phyloP scores from a whole-genome alignment of 1,140 invertebrate genomes.

The Eufriesea mexicana region DNA sequence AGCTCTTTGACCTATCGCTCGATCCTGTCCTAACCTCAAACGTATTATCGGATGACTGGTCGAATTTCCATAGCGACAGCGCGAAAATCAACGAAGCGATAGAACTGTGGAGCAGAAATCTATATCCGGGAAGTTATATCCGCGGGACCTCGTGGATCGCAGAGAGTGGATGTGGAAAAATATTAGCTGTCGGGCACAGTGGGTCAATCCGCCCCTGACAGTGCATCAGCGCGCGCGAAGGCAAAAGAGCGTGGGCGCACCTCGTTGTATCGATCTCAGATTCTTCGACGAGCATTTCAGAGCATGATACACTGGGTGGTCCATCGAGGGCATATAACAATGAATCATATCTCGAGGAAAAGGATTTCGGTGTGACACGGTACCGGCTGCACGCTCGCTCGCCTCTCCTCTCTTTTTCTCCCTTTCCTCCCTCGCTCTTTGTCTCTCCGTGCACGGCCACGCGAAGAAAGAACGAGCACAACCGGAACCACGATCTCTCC shows the following conservation, averaged over 20 bases:
- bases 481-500: constrained; percentile 60
- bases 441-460: constrained; percentile 24
- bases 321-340: constrained; percentile 71
- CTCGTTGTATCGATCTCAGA: constrained; percentile 77
- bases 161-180: constrained; percentile 30
- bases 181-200: constrained; percentile 46
- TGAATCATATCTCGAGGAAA: constrained; percentile 75
- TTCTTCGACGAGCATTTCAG: constrained; percentile 76
- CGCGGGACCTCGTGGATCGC: constrained; percentile 26
- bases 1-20: no score
- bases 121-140: neutral
- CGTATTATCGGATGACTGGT: no score
- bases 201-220: constrained; percentile 65
- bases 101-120: no score
- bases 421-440: no score
- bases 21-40: no score
- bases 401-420: neutral
- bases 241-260: constrained; percentile 74
- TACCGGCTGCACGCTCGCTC: constrained; percentile 34
- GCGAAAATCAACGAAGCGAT: no score
- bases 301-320: constrained; percentile 78
- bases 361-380: constrained; percentile 70
- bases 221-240: constrained; percentile 55
- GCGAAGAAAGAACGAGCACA: constrained; percentile 44
- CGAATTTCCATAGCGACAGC: no score